These are phyloP conservation scores for Brachionus manjavacas DNA, from an alignment of 1,140 invertebrate genomes.

Conservation along the genomic window DNA sequence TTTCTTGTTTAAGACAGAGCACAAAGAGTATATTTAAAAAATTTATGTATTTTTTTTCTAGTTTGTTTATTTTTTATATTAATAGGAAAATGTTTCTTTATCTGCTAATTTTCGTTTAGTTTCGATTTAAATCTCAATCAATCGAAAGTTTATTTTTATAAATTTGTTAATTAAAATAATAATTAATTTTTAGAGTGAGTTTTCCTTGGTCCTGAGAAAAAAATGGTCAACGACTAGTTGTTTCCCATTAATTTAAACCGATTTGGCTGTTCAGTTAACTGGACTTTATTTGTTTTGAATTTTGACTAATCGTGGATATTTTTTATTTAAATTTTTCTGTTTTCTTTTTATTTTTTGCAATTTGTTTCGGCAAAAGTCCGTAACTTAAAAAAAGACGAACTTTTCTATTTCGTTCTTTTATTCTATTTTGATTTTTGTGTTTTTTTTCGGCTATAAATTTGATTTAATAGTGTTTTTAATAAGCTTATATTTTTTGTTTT, in stretches of 20 bases:
- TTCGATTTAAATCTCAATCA: background rate
- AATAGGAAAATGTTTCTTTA: background rate
- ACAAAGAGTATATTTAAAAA: background rate
- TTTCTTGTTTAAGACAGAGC: background rate
- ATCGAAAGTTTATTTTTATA: constrained; percentile 6
- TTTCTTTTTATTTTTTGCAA: background rate
- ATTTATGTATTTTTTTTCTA: background rate
- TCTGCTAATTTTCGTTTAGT: background rate
- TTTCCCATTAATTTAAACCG: too few relatives aligned
- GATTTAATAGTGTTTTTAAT: background rate
- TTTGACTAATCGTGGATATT: background rate
- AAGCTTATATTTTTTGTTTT: background rate
- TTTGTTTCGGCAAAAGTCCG: background rate
- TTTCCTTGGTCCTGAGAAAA: background rate
- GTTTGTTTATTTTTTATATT: background rate
- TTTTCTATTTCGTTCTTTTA: background rate
- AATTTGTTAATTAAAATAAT: background rate
- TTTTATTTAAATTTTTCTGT: background rate
- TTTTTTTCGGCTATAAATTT: background rate
- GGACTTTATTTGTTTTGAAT: background rate
- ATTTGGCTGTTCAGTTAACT: background rate
- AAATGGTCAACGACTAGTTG: background rate
- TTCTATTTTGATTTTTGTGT: background rate
- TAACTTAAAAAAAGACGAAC: background rate
- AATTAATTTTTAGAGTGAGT: background rate